Evolutionary conservation across 2,113 vertebrate species (phyloP), one percentile per base, ranked within the genome.

Genomic region (Jaculus jaculus): DNA sequence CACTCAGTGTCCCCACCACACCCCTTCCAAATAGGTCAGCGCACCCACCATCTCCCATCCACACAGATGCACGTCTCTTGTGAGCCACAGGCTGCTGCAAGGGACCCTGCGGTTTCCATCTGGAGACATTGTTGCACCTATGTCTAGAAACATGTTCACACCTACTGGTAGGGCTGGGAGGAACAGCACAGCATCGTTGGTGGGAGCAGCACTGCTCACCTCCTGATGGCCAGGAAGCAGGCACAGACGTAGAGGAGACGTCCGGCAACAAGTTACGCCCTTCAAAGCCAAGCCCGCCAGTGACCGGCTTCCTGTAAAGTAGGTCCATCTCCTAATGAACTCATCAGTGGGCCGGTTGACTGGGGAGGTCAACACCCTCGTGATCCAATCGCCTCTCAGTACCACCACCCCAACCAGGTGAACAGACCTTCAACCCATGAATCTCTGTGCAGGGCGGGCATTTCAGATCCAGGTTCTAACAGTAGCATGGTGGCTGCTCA

Each of bases 111-210:
- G 65, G 37, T 16, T 58, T 51, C 78, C n/a, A 21, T 69, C n/a
- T 21, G 47, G 60, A 79, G 61, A 34, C 30, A 54, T 28, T 89
- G 66, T 39, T 63, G 39, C 58, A 20, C 68, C n/a, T 34, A 30
- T 12, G 2, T 68, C 30, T 23, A 58, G 32, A 65, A 24, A 37
- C 28, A 28, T 2, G 1, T 0, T 54, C 9, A 5, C 10, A 2
- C 17, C 73, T 63, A 13, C 7, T 21, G 2, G 26, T 23, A 26
- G 16, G 17, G 4, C 9, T 47, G 18, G 20, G n/a, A 28, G 51
- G 37, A 26, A 23, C 23, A 32, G 69, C 69, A 21, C 18, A 37
- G 17, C 30, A 69, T 69, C 30, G 2, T 69, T 69, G 18, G n/a
- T 37, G 34, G 69, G 69, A 7, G 6, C 2, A 72, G 34, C 20